phyloP scores from a whole-genome alignment of 2,888 invertebrate genomes.

The Cotesia congregata region DNA sequence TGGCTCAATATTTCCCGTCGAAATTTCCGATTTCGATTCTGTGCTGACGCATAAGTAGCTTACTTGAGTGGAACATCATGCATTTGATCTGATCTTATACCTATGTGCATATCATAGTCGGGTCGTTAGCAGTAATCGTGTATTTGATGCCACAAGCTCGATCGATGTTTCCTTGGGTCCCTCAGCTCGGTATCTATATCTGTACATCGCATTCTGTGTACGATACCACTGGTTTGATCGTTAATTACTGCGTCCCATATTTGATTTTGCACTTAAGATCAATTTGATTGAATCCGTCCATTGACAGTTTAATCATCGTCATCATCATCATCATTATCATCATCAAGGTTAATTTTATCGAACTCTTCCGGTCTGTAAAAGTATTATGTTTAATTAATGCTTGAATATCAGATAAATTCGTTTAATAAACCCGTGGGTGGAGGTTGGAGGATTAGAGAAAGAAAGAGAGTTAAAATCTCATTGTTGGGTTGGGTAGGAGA shows the following conservation, averaged over 20 bases:
- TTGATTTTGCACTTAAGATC: constrained; percentile 19
- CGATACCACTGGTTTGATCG: constrained; percentile 17
- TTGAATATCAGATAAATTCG: background rate
- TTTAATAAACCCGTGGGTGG: background rate
- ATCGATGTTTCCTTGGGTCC: constrained; percentile 20
- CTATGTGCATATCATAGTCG: constrained; percentile 11
- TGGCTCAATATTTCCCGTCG: too few species aligned
- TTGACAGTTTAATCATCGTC: background rate
- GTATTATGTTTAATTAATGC: too few species aligned
- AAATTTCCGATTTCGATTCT: too few species aligned
- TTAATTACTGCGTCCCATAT: constrained; percentile 29
- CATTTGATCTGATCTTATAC: constrained; percentile 7
- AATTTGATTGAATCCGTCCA: constrained; percentile 11
- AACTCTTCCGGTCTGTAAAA: background rate
- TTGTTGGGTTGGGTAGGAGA: background rate
- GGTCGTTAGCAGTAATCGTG: constrained; percentile 33
- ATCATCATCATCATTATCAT: background rate
- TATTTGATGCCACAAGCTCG: constrained; percentile 15
- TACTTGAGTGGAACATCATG: background rate
- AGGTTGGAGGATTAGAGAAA: background rate
- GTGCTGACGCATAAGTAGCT: too few species aligned
- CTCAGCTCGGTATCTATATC: background rate
- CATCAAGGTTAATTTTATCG: background rate
- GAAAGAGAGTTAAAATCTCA: background rate
- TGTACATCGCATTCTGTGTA: background rate